Base-by-base conservation (phyloP, 2,113 vertebrate species). In the Megaceryle torquata region DNA sequence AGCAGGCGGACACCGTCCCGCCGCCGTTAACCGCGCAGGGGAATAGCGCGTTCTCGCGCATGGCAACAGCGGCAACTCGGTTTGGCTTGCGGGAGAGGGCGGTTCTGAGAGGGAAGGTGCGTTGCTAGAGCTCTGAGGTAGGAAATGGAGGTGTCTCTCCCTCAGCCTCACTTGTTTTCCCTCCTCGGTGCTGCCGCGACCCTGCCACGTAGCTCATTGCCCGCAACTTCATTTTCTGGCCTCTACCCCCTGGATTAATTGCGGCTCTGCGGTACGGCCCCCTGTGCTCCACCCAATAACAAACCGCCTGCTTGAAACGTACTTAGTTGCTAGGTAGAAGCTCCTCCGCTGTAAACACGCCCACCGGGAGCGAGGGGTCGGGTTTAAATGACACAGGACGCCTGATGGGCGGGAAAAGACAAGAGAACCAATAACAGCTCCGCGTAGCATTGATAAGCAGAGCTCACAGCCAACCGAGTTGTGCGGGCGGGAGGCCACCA, bases 271-370 rank as follows among this genome's bases (percentile, higher is more conserved):
- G 71, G 75, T 68, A 75, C 39, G 4, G 11, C 20, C 48, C 15
- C 2, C 24, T 13, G 9, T 2, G 11, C 18, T 18, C 35, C 70
- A 29, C 24, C 97, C 98, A 98, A 97, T 97, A 78, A 94, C 86
- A 95, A 88, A 37, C 24, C 33, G 20, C 2, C 1, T 22, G 5
- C 11, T 6, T 2, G 0, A 0, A 13, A 56, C 71, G 78, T 76
- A n/a, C 2, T 50, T 14, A 56, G 89, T 92, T 89, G 81, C 93
- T 51, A 1, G 71, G 87, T 37, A 10, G 81, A 44, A 35, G 46
- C 9, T 17, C 3, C 13, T 1, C 4, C 9, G 4, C 6, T 0
- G 11, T 1, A 0, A 13, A 2, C 1, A 1, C 53, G 12, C 50
- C 50, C 50, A 10, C 22, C 21, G 64, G 4, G 33, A 67, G 53